These are phyloP conservation scores for Gracilinanus agilis DNA, from an alignment of 2,113 vertebrate genomes.

Conservation along the genomic window DNA sequence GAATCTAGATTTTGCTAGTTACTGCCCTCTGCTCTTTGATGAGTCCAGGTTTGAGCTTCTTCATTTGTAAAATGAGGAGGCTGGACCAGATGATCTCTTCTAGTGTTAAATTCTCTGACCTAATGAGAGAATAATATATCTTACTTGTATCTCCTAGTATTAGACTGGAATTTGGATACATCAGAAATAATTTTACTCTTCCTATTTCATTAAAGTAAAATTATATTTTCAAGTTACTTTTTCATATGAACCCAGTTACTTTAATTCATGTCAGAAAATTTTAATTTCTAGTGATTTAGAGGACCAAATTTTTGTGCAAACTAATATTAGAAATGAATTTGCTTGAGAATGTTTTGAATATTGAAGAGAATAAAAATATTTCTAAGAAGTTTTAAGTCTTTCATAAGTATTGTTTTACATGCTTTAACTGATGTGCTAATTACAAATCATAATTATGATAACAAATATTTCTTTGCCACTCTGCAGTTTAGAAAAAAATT, in stretches of 20 bases:
- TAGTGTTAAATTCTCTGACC: neutral
- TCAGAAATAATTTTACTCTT: neutral
- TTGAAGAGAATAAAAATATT: neutral
- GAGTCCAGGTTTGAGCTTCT: neutral
- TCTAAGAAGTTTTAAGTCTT: neutral
- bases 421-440: neutral
- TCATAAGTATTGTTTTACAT: neutral
- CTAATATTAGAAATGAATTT: neutral
- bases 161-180: neutral
- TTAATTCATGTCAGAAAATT: neutral
- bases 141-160: neutral
- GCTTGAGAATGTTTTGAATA: neutral
- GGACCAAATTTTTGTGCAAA: neutral
- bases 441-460: neutral
- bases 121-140: neutral
- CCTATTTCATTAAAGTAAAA: neutral
- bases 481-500: too few species aligned
- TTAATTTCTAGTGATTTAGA: neutral
- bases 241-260: neutral
- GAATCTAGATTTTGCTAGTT: neutral
- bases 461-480: neutral
- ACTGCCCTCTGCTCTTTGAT: neutral
- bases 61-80: neutral
- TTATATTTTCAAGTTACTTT: neutral
- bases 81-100: neutral